Percentiles rank a stretch among this genome's conserved stretches.
phyloP scores from a whole-genome alignment of 2,888 invertebrate genomes.

The Ctenicera cuprea region DNA sequence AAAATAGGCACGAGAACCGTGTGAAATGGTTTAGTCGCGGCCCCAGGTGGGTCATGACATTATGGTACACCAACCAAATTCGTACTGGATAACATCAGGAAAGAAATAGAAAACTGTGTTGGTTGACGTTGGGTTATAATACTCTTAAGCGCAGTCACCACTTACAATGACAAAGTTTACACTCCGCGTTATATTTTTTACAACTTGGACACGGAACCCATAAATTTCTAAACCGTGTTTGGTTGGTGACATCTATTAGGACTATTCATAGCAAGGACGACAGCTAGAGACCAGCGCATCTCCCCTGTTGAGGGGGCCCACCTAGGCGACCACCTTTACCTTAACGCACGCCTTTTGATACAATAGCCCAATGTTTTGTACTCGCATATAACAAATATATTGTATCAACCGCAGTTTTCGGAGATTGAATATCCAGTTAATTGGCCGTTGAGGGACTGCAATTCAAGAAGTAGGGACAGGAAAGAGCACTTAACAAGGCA shows the following conservation, averaged over 20 bases:
- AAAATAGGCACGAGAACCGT: conserved; percentile 58
- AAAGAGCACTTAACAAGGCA: conserved; percentile 60
- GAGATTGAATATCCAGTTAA: conserved; percentile 62
- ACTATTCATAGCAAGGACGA: conserved; percentile 55
- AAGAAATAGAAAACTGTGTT: conserved; percentile 33
- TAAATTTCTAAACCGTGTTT: conserved; percentile 60
- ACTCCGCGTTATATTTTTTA: conserved; percentile 55
- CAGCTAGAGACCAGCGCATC: conserved; percentile 42
- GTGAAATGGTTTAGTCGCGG: conserved; percentile 60
- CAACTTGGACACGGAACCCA: conserved; percentile 55
- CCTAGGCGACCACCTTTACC: conserved; percentile 50
- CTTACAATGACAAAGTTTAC: conserved; percentile 58
- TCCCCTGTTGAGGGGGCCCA: conserved; percentile 41
- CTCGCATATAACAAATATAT: conserved; percentile 58
- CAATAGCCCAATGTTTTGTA: conserved; percentile 49
- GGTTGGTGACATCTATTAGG: conserved; percentile 64
- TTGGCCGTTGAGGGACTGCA: conserved; percentile 61
- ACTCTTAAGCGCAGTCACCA: conserved; percentile 47
- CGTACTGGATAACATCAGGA: neutral
- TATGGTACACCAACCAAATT: conserved; percentile 45
- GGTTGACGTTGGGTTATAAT: conserved; percentile 34
- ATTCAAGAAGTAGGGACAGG: conserved; percentile 48
- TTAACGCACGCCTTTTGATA: conserved; percentile 56
- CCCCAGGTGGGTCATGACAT: conserved; percentile 58
- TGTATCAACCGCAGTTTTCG: conserved; percentile 56